Percentiles rank a stretch among this genome's conserved stretches.
These are phyloP conservation scores for Mesorhabditis belari DNA, from an alignment of 2,888 invertebrate genomes.

Conservation along the genomic window DNA sequence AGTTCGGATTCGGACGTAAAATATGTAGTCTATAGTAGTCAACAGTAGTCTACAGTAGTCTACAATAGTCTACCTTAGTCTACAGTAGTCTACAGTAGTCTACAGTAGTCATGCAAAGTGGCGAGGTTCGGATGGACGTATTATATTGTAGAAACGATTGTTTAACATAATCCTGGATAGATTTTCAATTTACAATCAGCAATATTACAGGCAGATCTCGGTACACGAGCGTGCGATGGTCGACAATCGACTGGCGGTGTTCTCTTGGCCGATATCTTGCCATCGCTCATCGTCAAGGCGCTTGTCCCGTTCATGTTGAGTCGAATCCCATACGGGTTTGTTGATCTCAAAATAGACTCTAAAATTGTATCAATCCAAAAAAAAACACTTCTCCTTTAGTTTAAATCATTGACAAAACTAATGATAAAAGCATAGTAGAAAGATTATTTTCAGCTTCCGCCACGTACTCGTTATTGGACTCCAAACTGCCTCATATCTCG, in stretches of 20 bases:
- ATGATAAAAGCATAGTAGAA: neutral
- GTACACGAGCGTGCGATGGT: conserved; percentile 14
- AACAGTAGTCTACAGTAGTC: too few relatives aligned
- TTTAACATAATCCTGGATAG: too few relatives aligned
- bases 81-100: too few relatives aligned
- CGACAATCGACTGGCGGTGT: conserved; percentile 61
- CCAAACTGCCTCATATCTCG: conserved; percentile 42
- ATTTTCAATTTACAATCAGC: too few relatives aligned
- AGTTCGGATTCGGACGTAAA: too few relatives aligned
- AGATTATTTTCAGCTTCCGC: conserved; percentile 31
- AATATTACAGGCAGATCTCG: conserved; percentile 14
- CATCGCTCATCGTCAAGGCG: conserved; percentile 67
- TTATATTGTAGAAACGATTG: too few relatives aligned
- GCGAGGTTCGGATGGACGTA: too few relatives aligned
- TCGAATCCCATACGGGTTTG: conserved; percentile 55
- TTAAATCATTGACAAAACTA: neutral
- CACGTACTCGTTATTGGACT: conserved; percentile 36
- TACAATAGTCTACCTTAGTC: too few relatives aligned
- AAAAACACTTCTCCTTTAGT: too few relatives aligned
- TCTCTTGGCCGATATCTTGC: conserved; percentile 72
- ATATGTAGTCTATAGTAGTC: too few relatives aligned
- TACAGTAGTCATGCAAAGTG: too few relatives aligned
- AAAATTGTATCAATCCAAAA: neutral
- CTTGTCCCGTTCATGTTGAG: conserved; percentile 65
- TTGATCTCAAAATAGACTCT: neutral